Evolutionary conservation across 1,140 invertebrate genomes (phyloP).

Genomic region (Rhagoletis zephyria): DNA sequence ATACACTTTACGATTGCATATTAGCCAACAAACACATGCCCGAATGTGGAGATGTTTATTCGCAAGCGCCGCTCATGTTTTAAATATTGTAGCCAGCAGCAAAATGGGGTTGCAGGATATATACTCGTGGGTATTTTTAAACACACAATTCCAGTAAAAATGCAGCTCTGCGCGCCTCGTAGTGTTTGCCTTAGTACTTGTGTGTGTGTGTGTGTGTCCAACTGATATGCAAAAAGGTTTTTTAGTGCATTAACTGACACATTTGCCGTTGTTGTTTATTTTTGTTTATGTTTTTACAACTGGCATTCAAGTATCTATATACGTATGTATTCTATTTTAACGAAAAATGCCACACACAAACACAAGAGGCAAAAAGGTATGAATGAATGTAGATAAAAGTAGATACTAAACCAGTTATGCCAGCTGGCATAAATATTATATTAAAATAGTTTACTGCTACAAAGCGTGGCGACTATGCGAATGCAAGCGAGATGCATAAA

Average conservation of each 20-base stretch:
- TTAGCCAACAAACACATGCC: background rate
- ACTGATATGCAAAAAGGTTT: constrained; percentile 41
- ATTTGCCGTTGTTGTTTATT: background rate
- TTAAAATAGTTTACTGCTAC: background rate
- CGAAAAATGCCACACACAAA: constrained; percentile 21
- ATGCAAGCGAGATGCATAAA: background rate
- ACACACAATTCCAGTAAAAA: background rate
- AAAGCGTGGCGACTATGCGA: constrained; percentile 30
- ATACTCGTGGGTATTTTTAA: constrained; percentile 34
- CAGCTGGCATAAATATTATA: constrained; percentile 47
- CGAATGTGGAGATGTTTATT: background rate
- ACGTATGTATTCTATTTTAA: constrained; percentile 12
- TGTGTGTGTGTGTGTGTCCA: constrained; percentile 20
- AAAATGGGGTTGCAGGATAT: constrained; percentile 33
- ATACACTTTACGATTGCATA: constrained; percentile 43
- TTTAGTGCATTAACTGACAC: constrained; percentile 43
- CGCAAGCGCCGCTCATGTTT: background rate
- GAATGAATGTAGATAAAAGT: background rate
- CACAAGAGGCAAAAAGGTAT: background rate
- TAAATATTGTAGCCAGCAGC: constrained; percentile 12
- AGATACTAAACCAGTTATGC: constrained; percentile 45
- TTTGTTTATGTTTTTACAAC: background rate
- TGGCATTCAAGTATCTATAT: background rate
- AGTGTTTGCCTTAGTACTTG: too few species aligned
- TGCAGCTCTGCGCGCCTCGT: background rate